phyloP scores from a whole-genome alignment of 2,888 invertebrate species.

The Caenorhabditis doughertyi region DNA sequence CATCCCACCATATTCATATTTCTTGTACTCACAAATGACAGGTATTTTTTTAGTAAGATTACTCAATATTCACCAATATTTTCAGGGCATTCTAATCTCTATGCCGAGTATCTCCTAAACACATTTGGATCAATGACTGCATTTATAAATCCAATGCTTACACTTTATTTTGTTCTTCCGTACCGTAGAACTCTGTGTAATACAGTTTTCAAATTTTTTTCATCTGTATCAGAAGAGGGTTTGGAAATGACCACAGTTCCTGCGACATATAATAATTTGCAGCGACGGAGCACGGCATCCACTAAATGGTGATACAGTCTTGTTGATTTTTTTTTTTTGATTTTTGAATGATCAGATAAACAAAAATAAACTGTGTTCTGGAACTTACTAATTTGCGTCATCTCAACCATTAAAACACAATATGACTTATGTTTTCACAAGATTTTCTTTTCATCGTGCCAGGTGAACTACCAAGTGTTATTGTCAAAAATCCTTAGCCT shows the following conservation, averaged over 20 bases:
- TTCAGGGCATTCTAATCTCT: constrained; percentile 33
- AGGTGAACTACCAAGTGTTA: too few relatives aligned
- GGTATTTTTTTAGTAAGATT: background rate
- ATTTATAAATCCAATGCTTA: constrained; percentile 48
- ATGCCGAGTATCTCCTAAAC: constrained; percentile 39
- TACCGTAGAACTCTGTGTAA: constrained; percentile 41
- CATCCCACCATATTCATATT: constrained; percentile 45
- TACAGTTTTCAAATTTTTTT: constrained; percentile 21
- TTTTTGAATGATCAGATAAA: background rate
- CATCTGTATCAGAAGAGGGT: constrained; percentile 26
- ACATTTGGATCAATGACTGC: constrained; percentile 38
- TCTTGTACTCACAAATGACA: constrained; percentile 17
- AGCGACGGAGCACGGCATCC: background rate
- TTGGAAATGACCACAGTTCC: constrained; percentile 19
- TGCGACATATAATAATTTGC: constrained; percentile 1
- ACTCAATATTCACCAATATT: too few relatives aligned
- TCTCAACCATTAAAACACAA: too few relatives aligned
- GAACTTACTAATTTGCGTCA: too few relatives aligned
- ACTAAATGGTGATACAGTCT: background rate
- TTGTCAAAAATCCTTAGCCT: too few relatives aligned
- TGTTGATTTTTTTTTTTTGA: background rate
- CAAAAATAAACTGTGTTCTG: background rate
- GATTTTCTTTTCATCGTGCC: too few relatives aligned
- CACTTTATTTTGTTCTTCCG: constrained; percentile 52
- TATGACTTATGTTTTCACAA: too few relatives aligned